Conservation (phyloP, 2,797 vertebrate genomes). For the Manis pentadactyla region DNA sequence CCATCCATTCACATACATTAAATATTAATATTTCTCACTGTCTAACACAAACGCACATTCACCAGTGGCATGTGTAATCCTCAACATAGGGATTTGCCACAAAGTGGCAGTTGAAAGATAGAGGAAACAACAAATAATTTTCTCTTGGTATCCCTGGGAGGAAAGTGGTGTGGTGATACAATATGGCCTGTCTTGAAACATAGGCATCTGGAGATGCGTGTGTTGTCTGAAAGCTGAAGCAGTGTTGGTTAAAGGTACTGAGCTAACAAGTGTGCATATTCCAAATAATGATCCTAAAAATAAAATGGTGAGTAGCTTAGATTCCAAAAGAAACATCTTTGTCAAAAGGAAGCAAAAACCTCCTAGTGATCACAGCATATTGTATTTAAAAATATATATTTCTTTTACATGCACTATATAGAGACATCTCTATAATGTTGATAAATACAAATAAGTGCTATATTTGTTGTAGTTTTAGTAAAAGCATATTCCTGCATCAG, state of each 20-base stretch:
- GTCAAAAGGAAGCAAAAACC: not conserved
- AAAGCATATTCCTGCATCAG: not conserved
- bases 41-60: not conserved
- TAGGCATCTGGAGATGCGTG: not conserved
- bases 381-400: not conserved
- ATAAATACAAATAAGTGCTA: not conserved
- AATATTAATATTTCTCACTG: not conserved
- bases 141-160: not conserved
- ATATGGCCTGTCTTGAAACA: not conserved
- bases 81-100: not conserved
- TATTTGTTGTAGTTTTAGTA: not conserved
- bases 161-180: not conserved
- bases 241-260: not conserved
- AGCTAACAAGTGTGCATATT: not conserved
- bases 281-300: not conserved
- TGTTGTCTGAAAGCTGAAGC: not conserved
- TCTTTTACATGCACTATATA: not conserved
- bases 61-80: not conserved
- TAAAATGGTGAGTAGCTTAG: not conserved
- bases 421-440: not conserved
- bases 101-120: not conserved
- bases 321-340: not conserved
- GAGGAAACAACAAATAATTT: not conserved
- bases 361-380: fast-evolving
- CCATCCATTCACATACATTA: not conserved